phyloP scores from a whole-genome alignment of 2,797 vertebrate species.

The Sciurus vulgaris region DNA sequence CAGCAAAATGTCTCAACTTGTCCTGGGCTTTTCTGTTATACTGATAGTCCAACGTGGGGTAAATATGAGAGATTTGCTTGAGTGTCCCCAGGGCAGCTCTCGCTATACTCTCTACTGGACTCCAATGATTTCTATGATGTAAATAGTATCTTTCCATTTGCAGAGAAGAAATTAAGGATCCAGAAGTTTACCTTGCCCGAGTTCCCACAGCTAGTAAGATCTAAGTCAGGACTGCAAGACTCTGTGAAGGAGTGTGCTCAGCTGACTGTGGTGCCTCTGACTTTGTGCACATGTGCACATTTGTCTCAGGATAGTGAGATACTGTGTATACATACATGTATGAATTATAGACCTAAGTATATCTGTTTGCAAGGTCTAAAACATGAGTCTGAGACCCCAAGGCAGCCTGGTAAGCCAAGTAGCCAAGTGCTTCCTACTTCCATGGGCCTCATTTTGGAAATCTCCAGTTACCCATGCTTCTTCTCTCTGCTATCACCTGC shows the following conservation, averaged over 20 bases:
- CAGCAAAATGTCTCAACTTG: not conserved
- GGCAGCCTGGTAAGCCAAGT: not conserved
- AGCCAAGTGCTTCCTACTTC: not conserved
- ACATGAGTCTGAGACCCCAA: not conserved
- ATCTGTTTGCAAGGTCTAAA: not conserved
- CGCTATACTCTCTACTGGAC: not conserved
- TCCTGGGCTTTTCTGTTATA: not conserved
- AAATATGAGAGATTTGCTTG: not conserved
- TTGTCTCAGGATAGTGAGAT: not conserved
- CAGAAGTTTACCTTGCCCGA: not conserved
- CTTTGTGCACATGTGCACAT: not conserved
- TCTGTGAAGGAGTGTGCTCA: not conserved
- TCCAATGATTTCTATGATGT: not conserved
- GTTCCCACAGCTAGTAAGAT: not conserved
- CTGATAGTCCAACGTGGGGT: not conserved
- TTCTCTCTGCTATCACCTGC: not conserved
- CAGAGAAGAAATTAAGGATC: not conserved
- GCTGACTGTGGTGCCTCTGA: not conserved
- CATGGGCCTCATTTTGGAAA: not conserved
- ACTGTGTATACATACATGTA: rapidly evolving
- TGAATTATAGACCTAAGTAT: not conserved
- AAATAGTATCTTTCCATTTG: not conserved
- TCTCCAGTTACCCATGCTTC: not conserved
- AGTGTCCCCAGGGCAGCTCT: not conserved
- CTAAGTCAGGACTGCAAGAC: not conserved